phyloP scores from a whole-genome alignment of 1,140 invertebrate genomes.

The Drosophila ironensis region DNA sequence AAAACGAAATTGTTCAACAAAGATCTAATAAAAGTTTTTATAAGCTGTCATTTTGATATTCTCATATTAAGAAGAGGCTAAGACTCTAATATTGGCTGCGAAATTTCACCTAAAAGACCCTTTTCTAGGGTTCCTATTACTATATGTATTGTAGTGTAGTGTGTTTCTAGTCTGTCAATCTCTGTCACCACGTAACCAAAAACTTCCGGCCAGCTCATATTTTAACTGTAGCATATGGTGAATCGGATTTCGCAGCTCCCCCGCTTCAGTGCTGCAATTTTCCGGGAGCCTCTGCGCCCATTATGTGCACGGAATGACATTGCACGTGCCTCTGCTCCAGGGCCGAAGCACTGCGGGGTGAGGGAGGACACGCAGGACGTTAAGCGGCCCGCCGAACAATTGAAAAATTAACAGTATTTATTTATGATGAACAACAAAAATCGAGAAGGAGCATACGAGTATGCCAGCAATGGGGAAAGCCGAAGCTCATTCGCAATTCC shows the following conservation, averaged over 20 bases:
- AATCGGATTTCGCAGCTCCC: constrained; percentile 11
- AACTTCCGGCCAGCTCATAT: constrained; percentile 58
- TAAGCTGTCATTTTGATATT: too few species aligned
- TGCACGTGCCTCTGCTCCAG: constrained; percentile 32
- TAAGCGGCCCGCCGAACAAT: constrained; percentile 64
- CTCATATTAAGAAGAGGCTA: too few species aligned
- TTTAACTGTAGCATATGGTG: constrained; percentile 39
- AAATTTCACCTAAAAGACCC: too few species aligned
- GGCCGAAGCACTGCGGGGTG: background rate
- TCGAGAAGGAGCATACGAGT: background rate
- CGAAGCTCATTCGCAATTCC: constrained; percentile 13
- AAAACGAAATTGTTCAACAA: too few species aligned
- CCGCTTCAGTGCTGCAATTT: constrained; percentile 4
- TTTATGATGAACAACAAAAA: constrained; percentile 65
- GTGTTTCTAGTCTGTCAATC: constrained; percentile 51
- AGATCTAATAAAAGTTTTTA: too few species aligned
- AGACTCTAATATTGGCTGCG: too few species aligned
- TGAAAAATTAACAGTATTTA: constrained; percentile 81
- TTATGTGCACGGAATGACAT: constrained; percentile 42
- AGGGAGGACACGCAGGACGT: constrained; percentile 25
- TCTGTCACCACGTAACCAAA: constrained; percentile 49
- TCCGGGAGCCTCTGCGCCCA: constrained; percentile 8
- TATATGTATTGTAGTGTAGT: background rate
- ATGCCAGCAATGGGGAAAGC: background rate
- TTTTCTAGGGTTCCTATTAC: background rate